Evolutionary conservation across 1,140 invertebrate species (phyloP).

Genomic region (Melitaea cinxia): DNA sequence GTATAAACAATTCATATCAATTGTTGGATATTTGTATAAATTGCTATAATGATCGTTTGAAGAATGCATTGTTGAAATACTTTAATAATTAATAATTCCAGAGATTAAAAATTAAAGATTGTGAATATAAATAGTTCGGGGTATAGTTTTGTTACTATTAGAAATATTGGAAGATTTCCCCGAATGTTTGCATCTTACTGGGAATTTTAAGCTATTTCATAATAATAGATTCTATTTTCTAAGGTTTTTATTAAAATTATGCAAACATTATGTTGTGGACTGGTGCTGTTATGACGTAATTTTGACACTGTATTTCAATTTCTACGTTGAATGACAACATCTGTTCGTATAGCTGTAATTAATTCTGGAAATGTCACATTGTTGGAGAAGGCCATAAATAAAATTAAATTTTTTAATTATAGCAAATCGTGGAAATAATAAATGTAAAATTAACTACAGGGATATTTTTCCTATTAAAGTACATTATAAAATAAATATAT

Average conservation of each 20-base stretch:
- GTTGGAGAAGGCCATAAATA: constrained; percentile 5
- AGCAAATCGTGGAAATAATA: neutral
- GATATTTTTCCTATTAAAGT: no score
- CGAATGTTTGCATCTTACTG: neutral
- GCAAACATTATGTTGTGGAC: neutral
- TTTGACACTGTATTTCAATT: constrained; percentile 5
- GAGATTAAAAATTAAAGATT: no score
- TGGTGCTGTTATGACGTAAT: neutral
- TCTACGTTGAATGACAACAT: constrained; percentile 1
- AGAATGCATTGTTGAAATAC: neutral
- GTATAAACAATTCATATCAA: neutral
- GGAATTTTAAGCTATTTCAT: neutral
- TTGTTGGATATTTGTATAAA: neutral
- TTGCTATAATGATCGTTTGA: neutral
- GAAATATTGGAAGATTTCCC: no score
- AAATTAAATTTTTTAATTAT: constrained; percentile 5
- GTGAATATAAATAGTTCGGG: no score
- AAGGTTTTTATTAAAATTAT: neutral
- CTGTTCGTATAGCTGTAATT: neutral
- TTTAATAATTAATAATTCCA: neutral
- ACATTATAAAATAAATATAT: no score
- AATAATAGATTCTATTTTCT: neutral
- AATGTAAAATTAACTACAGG: no score
- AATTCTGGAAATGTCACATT: neutral
- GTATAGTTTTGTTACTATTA: no score